Conservation (phyloP, 2,888 invertebrate species). For the Schrankia costaestrigalis region DNA sequence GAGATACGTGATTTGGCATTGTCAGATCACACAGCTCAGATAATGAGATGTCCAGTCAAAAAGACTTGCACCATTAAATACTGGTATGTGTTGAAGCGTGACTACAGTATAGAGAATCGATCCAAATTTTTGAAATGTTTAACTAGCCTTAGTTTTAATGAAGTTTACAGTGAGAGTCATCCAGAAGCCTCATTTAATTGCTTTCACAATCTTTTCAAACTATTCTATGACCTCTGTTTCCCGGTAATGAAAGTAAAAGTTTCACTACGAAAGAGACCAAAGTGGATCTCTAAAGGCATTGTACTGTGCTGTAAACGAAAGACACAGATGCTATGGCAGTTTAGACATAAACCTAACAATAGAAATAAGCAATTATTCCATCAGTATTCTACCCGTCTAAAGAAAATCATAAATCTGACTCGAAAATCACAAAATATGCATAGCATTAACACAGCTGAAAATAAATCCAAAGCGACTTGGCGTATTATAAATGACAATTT, state of each 20-base stretch:
- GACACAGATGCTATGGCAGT: conserved; percentile 2
- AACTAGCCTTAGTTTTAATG: neutral
- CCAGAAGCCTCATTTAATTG: conserved; percentile 1
- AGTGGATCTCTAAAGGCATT: conserved; percentile 4
- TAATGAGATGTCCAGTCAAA: too few relatives aligned
- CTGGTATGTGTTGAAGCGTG: conserved; percentile 4
- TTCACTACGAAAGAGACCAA: neutral
- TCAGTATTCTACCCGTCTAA: conserved; percentile 1
- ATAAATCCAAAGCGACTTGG: too few relatives aligned
- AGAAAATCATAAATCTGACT: conserved; percentile 1
- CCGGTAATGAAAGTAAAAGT: conserved; percentile 1
- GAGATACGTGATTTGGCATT: neutral
- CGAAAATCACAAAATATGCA: conserved; percentile 6
- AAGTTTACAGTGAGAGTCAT: neutral
- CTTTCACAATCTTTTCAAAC: too few relatives aligned
- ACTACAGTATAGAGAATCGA: neutral
- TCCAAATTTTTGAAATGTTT: conserved; percentile 1
- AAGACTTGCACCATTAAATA: neutral
- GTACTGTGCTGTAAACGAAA: conserved; percentile 4
- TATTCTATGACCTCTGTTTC: conserved; percentile 4
- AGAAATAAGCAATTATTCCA: neutral
- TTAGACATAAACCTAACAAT: neutral
- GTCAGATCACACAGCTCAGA: conserved; percentile 3
- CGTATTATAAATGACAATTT: too few relatives aligned
- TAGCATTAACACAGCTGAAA: too few relatives aligned